phyloP scores from a whole-genome alignment of 2,888 invertebrate species.

The Plagodis pulveraria region DNA sequence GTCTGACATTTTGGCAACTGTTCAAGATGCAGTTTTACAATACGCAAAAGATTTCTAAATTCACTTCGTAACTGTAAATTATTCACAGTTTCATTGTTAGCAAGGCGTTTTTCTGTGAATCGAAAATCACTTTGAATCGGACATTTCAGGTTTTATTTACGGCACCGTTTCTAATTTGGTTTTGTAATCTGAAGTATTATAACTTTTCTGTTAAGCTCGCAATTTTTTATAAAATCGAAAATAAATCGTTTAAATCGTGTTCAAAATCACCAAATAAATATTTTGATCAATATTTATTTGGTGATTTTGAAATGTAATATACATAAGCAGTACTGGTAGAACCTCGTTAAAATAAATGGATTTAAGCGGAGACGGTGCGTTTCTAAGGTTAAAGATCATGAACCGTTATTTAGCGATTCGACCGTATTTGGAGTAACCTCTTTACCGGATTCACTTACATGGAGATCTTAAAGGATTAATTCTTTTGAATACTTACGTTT shows the following conservation, averaged over 20 bases:
- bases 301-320: too few relatives aligned
- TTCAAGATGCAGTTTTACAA: conserved; percentile 16
- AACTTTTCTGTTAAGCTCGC: not conserved
- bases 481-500: too few relatives aligned
- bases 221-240: not conserved
- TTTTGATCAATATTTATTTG: too few relatives aligned
- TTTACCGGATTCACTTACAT: conserved; percentile 2
- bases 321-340: not conserved
- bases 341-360: conserved; percentile 21
- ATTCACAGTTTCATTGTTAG: conserved; percentile 12
- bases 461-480: too few relatives aligned
- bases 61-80: not conserved
- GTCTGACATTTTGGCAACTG: conserved; percentile 14
- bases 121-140: conserved; percentile 13
- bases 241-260: too few relatives aligned
- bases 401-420: conserved; percentile 33
- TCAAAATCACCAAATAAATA: too few relatives aligned
- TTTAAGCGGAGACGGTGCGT: conserved; percentile 29
- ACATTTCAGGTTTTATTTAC: conserved; percentile 14
- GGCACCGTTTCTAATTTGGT: conserved; percentile 10
- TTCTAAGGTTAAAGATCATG: conserved; percentile 49
- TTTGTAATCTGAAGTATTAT: not conserved
- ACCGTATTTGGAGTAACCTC: conserved; percentile 28
- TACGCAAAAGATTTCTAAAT: conserved; percentile 2
- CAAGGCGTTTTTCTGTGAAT: conserved; percentile 6